Base-by-base conservation (phyloP, 2,888 invertebrate genomes). In the Aleiodes leptofemur region DNA sequence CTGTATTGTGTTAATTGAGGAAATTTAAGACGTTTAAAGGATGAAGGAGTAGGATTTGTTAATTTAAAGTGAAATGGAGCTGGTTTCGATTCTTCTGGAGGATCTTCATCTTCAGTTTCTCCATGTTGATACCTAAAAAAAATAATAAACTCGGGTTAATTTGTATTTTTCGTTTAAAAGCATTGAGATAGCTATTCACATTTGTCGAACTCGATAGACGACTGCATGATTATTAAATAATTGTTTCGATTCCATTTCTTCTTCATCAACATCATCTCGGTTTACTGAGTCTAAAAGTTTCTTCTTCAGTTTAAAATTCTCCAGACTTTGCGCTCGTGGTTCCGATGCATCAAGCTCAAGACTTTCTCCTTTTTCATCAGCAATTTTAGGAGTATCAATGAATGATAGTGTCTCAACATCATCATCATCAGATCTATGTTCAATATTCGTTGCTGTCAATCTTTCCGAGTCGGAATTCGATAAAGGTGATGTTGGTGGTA, bases 51-150 rank as follows among this genome's bases (percentile, higher is more conserved):
- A 0, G 88, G 87, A 1, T 86, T 86, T 34, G 86, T 87, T n/a
- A 86, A 78, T 66, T 88, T 86, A 77, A 87, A 87, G 61, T 90
- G 89, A 82, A 92, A 92, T 0, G 92, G 92, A 56, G 90, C 87
- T 0, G 92, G 92, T 77, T 90, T 91, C 0, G 90, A 90, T 84
- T 90, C 90, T 83, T 90, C 82, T 81, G 85, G 50, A 83, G 74
- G 78, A 0, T 71, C 66, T 29, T 81, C 81, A n/a, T 85, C 85
- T n/a, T 82, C 81, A 1, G 79, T 76, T 53, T 79, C 80, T 4
- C 82, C 83, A 76, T 83, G 78, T 76, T 83, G 82, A 73, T 83
- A 82, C 74, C 86, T 86, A 70, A 34, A 77, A 77, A 57, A 50
- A 70, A 72, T 38, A 78, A 55, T 29, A 74, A 29, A 71, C n/a